Base-by-base conservation (phyloP, 2,888 invertebrate genomes). In the Sinohyriopsis cumingii region DNA sequence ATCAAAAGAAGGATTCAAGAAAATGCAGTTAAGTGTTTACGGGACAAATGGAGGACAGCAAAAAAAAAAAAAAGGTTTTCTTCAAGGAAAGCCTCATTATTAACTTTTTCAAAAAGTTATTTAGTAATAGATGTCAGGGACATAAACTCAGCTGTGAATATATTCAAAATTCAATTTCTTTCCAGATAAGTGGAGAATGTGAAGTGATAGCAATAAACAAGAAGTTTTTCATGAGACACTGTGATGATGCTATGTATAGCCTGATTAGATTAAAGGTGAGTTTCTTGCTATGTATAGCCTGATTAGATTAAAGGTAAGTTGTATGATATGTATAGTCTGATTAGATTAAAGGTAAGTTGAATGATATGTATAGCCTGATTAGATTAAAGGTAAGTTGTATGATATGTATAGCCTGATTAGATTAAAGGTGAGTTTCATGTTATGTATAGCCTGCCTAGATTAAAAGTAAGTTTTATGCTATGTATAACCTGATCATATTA, bases 131-230 rank as follows among this genome's bases (percentile, higher is more conserved):
- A 7, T 33, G 33, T 15, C 12, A 15, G 15, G 15, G 45, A 45
- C 15, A 15, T 15, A 45, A 45, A 12, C 45, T 15, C 12, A 12
- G 45, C 45, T 45, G 45, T 45, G 15, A 15, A 45, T 45, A 45
- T 45, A 45, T 45, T 45, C 9, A 15, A 45, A 45, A 45, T 45
- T 45, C 45, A 15, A 15, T 45, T 45, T 45, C 45, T 54, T 63
- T 78, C 3, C 72, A 87, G 87, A 85, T 88, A 19, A 88, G 87
- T 63, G 87, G 84, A 5, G 87, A 87, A 9, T 88, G 88, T 69
- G 87, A 87, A 69, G 84, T 87, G 18, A 72, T 88, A 3, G 85
- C 86, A 28, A 85, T 88, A 63, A 87, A 86, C 80, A 86, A 84
- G 75, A 87, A 86, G 73, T 88, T 88, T 77, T 88, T 88, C 79